Conservation (phyloP, 2,888 invertebrate species). For the Tetramorium bicarinatum region DNA sequence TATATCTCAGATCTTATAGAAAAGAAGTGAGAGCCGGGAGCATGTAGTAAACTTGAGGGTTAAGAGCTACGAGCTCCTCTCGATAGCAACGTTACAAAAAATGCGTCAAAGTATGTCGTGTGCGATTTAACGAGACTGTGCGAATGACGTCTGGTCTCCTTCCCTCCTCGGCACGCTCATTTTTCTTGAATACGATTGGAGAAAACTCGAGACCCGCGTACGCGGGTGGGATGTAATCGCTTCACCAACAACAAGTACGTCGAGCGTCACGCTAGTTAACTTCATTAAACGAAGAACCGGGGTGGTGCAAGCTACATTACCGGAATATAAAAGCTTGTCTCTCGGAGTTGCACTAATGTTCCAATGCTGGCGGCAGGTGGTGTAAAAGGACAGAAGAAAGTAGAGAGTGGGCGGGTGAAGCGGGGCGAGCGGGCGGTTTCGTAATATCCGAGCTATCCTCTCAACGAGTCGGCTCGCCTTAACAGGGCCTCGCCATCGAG, state of each 20-base stretch:
- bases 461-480: constrained; percentile 68
- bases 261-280: constrained; percentile 55
- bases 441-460: constrained; percentile 69
- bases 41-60: constrained; percentile 3
- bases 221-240: constrained; percentile 33
- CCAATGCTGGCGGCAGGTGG: constrained; percentile 67
- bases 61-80: constrained; percentile 8
- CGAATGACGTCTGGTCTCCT: not conserved
- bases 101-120: not conserved
- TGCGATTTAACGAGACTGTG: constrained; percentile 30
- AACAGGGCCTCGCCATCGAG: constrained; percentile 71
- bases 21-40: not conserved
- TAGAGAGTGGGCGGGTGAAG: constrained; percentile 22
- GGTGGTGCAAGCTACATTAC: constrained; percentile 50
- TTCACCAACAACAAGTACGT: constrained; percentile 51
- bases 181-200: constrained; percentile 9
- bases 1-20: constrained; percentile 13
- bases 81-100: constrained; percentile 4
- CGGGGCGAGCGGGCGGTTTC: constrained; percentile 55
- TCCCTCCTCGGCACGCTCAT: not conserved
- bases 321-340: constrained; percentile 56
- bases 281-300: constrained; percentile 51
- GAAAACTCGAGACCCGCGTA: not conserved
- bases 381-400: constrained; percentile 59
- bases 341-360: constrained; percentile 60